Percentiles rank a stretch among this genome's conserved stretches.
These are phyloP conservation scores for Acestrorhynchus altus DNA, from an alignment of 2,797 vertebrate species.

Conservation along the genomic window DNA sequence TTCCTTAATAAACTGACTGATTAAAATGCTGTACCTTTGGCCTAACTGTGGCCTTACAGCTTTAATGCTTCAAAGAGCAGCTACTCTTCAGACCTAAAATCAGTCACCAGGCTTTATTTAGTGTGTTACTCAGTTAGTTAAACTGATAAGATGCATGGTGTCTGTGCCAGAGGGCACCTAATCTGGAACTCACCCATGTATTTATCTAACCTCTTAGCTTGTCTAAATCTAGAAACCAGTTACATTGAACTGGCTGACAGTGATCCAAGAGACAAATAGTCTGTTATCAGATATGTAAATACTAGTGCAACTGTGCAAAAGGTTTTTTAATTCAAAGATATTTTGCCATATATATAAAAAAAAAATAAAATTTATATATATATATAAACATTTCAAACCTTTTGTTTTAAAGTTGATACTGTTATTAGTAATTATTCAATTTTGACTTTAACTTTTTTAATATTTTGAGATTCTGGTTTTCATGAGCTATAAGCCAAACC, in stretches of 20 bases:
- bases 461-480: too few species aligned
- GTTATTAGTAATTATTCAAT: too few species aligned
- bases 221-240: background rate
- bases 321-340: too few species aligned
- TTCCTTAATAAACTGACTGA: too few species aligned
- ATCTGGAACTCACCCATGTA: background rate
- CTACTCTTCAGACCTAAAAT: constrained; percentile 3
- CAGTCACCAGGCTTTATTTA: constrained; percentile 36
- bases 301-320: too few species aligned
- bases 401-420: too few species aligned
- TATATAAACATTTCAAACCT: too few species aligned
- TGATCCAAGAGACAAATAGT: background rate
- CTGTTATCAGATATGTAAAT: too few species aligned
- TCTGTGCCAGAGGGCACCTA: background rate
- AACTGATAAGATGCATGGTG: constrained; percentile 8
- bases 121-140: background rate
- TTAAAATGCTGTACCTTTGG: background rate
- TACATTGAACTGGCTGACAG: background rate
- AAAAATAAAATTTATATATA: too few species aligned
- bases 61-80: constrained; percentile 16
- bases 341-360: too few species aligned
- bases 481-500: too few species aligned
- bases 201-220: background rate
- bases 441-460: too few species aligned
- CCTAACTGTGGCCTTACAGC: background rate